Percentiles rank a stretch among this genome's conserved stretches.
Evolutionary conservation across 92 coral and sea anemone species (phyloP).

Genomic region (Chrysogorgia sp.): DNA sequence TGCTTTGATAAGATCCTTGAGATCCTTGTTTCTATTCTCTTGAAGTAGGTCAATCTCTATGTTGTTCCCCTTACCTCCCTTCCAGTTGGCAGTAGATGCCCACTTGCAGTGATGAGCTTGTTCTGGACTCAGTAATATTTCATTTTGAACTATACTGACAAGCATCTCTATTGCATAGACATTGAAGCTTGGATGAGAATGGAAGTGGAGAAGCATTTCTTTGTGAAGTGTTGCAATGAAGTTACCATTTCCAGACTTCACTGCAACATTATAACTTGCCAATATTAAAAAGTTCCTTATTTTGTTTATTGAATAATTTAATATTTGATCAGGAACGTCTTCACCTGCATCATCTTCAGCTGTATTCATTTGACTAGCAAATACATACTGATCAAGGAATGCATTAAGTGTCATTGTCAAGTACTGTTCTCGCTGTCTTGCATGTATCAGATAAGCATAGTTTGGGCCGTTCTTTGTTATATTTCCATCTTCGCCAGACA

Average conservation of each 20-base stretch:
- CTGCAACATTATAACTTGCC: conserved; percentile 47
- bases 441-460: no score
- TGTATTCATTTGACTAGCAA: conserved; percentile 9
- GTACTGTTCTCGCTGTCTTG: conserved; percentile 3
- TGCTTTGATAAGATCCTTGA: no score
- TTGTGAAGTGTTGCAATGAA: conserved; percentile 33
- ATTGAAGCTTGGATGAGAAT: conserved; percentile 40
- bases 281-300: conserved; percentile 27
- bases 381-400: conserved; percentile 26
- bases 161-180: conserved; percentile 45
- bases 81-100: no score
- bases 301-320: conserved; percentile 21
- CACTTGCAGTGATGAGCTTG: no score
- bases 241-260: conserved; percentile 43
- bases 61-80: no score
- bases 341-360: not conserved
- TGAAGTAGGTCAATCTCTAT: no score
- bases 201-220: conserved; percentile 30
- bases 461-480: no score
- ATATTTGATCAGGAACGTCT: no score
- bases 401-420: conserved; percentile 15
- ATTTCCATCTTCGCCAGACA: conserved; percentile 13
- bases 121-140: no score
- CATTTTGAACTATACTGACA: no score
- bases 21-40: no score